Conservation (phyloP, 2,888 invertebrate genomes). For the Eustalomyia histrio region DNA sequence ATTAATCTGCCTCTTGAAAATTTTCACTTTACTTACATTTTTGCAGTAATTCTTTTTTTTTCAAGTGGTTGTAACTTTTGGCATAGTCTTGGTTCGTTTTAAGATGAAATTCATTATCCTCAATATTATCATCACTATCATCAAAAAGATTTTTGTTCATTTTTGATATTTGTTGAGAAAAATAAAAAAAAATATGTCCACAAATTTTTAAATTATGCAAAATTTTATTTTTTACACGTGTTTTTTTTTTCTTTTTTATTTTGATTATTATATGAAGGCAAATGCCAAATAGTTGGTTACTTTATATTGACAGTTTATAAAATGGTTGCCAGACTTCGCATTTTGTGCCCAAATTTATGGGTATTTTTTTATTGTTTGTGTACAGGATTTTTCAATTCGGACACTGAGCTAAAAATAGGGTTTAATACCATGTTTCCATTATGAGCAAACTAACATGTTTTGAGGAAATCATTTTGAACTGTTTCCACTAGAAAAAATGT, state of each 20-base stretch:
- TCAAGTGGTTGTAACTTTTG: constrained; percentile 89
- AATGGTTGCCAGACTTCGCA: too few relatives aligned
- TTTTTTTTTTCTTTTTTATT: constrained; percentile 38
- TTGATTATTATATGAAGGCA: background rate
- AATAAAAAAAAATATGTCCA: background rate
- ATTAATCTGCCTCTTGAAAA: too few relatives aligned
- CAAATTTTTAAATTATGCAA: background rate
- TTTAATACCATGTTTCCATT: too few relatives aligned
- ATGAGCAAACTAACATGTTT: too few relatives aligned
- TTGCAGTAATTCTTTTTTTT: constrained; percentile 91
- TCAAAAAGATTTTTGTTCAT: constrained; percentile 74
- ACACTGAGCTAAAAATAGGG: too few relatives aligned
- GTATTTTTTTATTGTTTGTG: too few relatives aligned
- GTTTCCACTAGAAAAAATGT: too few relatives aligned
- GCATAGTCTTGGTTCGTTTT: constrained; percentile 90
- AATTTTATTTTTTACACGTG: constrained; percentile 40
- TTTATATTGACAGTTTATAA: background rate
- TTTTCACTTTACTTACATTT: constrained; percentile 82
- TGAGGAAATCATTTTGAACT: too few relatives aligned
- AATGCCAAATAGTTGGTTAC: constrained; percentile 27
- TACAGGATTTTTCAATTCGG: too few relatives aligned
- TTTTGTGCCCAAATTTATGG: too few relatives aligned
- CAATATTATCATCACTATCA: constrained; percentile 81
- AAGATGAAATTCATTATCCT: constrained; percentile 79
- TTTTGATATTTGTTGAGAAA: constrained; percentile 15